These are phyloP conservation scores for Drosophila persimilis DNA, from an alignment of 1,140 invertebrate genomes.

Conservation along the genomic window DNA sequence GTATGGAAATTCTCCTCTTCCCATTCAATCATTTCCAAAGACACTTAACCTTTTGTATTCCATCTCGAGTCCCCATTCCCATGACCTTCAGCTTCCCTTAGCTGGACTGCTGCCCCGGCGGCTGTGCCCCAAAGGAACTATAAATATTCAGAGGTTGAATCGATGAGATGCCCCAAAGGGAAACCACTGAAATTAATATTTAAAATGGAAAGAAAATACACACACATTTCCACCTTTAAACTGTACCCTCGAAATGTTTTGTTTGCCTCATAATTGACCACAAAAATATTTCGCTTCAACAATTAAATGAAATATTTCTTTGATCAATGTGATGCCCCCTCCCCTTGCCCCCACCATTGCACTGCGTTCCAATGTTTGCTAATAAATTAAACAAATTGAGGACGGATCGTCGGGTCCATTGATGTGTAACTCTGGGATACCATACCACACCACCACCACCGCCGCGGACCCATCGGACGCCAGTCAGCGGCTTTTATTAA, in stretches of 20 bases:
- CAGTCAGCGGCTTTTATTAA: constrained; percentile 51
- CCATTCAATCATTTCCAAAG: no score
- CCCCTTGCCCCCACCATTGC: neutral
- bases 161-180: constrained; percentile 1
- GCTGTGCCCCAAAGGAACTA: constrained; percentile 6
- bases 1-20: no score
- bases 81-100: constrained; percentile 5
- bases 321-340: constrained; percentile 23
- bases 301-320: constrained; percentile 16
- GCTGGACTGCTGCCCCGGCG: neutral
- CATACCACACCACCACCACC: neutral
- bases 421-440: constrained; percentile 46
- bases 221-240: constrained; percentile 2
- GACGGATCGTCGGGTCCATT: constrained; percentile 41
- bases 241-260: neutral
- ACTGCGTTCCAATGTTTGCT: constrained; percentile 19
- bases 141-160: constrained; percentile 28
- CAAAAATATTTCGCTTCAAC: neutral
- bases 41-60: neutral
- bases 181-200: neutral
- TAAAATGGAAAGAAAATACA: neutral
- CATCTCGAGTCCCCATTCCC: neutral
- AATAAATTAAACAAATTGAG: constrained; percentile 55
- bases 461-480: constrained; percentile 6
- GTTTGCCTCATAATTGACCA: constrained; percentile 25